A percentile compares a stretch with the other conserved stretches of the same genome.
Evolutionary conservation across 2,113 vertebrate genomes (phyloP).

Genomic region (Podarcis muralis): DNA sequence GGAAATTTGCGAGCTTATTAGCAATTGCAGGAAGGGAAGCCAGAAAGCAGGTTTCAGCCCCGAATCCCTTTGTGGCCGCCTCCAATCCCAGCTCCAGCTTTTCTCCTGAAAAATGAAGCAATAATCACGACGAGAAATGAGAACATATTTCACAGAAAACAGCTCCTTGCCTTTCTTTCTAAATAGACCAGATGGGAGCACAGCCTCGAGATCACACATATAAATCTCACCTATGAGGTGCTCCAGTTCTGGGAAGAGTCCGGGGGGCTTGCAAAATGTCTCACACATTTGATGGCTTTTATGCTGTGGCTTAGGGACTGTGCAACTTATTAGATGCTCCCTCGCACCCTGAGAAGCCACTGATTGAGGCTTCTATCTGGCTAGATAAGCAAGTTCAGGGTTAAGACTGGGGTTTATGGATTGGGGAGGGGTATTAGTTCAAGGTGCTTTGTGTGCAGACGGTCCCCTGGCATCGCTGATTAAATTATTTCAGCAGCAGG

Average conservation of each 20-base stretch:
- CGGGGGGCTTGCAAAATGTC: not conserved
- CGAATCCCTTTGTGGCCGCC: not conserved
- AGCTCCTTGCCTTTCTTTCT: not conserved
- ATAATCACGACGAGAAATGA: not conserved
- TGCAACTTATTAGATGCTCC: not conserved
- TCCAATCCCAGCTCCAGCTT: not conserved
- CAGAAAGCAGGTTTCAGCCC: not conserved
- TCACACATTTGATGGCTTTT: not conserved
- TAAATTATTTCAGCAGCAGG: not conserved
- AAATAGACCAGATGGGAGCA: not conserved
- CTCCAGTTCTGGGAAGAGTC: not conserved
- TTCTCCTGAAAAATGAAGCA: slow-evolving; percentile 28
- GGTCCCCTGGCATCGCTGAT: not conserved
- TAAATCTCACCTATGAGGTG: not conserved
- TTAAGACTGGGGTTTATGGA: not conserved
- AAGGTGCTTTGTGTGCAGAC: not conserved
- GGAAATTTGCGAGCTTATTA: slow-evolving; percentile 17
- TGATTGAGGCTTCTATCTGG: not conserved
- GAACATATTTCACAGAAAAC: not conserved
- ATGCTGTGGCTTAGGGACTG: too few relatives aligned
- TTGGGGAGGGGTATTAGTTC: not conserved
- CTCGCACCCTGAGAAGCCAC: not conserved
- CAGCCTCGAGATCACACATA: not conserved
- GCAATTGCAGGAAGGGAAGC: not conserved
- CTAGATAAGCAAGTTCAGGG: not conserved